A percentile compares a stretch with the other conserved stretches of the same genome.
Conservation (phyloP, 2,113 vertebrate genomes). For the Mystacornis crossleyi region DNA sequence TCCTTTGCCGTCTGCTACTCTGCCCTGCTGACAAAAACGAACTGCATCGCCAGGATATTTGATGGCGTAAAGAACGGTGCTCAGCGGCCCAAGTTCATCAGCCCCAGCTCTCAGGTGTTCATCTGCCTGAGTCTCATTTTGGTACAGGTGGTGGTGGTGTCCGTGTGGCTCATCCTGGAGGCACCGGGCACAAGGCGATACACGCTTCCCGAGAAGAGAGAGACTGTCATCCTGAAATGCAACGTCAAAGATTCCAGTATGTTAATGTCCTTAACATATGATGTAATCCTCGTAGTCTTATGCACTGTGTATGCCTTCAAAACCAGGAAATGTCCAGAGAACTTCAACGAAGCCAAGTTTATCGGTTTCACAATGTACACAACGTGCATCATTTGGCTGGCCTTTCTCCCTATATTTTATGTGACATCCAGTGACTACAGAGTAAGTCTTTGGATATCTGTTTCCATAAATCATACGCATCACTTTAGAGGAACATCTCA, state of each 20-base stretch:
- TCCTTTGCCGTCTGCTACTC: slow-evolving; percentile 98
- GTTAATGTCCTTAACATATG: slow-evolving; percentile 94
- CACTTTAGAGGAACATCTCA: background rate
- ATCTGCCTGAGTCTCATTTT: slow-evolving; percentile 95
- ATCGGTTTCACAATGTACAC: slow-evolving; percentile 99
- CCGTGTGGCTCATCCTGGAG: slow-evolving; percentile 94
- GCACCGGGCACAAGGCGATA: slow-evolving; percentile 90
- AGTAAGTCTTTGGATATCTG: slow-evolving; percentile 79
- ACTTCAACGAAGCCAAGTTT: slow-evolving; percentile 99
- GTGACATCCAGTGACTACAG: slow-evolving; percentile 99
- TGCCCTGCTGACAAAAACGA: slow-evolving; percentile 96
- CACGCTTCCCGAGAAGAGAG: slow-evolving; percentile 91
- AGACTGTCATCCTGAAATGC: slow-evolving; percentile 97
- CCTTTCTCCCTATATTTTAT: slow-evolving; percentile 99
- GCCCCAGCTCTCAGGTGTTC: slow-evolving; percentile 96
- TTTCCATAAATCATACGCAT: background rate
- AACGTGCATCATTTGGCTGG: slow-evolving; percentile 99
- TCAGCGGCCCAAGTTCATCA: slow-evolving; percentile 95
- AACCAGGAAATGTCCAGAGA: slow-evolving; percentile 98
- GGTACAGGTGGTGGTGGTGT: slow-evolving; percentile 93
- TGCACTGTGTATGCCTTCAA: slow-evolving; percentile 99
- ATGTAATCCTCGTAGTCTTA: slow-evolving; percentile 94
- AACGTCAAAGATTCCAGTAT: slow-evolving; percentile 97
- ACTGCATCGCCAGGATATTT: slow-evolving; percentile 97
- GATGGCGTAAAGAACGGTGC: slow-evolving; percentile 92